Evolutionary conservation across 2,113 vertebrate genomes (phyloP), one percentile per base, ranked within the genome.

Genomic region (Glaucomys volans): DNA sequence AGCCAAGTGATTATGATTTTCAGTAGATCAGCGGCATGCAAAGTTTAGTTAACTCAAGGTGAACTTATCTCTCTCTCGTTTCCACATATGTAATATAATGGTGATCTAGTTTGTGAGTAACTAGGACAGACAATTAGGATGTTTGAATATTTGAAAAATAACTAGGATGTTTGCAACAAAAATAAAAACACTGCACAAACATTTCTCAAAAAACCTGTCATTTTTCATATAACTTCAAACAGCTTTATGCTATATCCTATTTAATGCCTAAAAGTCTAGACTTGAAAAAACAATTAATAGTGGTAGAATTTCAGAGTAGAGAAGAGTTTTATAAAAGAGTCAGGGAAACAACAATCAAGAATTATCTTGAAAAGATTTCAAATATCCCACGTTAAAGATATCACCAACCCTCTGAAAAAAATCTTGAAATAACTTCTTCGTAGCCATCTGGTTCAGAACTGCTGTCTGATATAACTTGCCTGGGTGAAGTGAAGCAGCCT

Each of bases 281-380:
- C 64, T 86, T 86, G 35, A 52, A 88, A 72, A 71, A 88, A 59
- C 24, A 69, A 79, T 30, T 72, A 37, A 89, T 74, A 89, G 32
- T 42, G 64, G 64, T 57, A 82, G 64, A 90, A 90, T 95, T 92
- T 93, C 85, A 94, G 90, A 91, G 14, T 87, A 30, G 42, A 44
- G 91, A 75, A 90, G 52, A n/a, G 72, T 94, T 94, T 97, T 95
- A 85, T 75, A 88, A 94, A 74, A 75, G 52, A 91, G 54, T 85
- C 30, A 91, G 72, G 64, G 30, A 92, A 97, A 82, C 44, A 28
- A 90, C 67, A 96, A 35, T 81, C 42, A 92, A 84, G 24, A 87
- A 66, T 90, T 85, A 30, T 26, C 40, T 90, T 87, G 57, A 87
- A 67, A 94, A 90, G 92, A 81, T 93, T 96, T 91, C 85, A 88